Evolutionary conservation across 1,140 invertebrate species (phyloP).

Genomic region (Mactra quadrangularis): DNA sequence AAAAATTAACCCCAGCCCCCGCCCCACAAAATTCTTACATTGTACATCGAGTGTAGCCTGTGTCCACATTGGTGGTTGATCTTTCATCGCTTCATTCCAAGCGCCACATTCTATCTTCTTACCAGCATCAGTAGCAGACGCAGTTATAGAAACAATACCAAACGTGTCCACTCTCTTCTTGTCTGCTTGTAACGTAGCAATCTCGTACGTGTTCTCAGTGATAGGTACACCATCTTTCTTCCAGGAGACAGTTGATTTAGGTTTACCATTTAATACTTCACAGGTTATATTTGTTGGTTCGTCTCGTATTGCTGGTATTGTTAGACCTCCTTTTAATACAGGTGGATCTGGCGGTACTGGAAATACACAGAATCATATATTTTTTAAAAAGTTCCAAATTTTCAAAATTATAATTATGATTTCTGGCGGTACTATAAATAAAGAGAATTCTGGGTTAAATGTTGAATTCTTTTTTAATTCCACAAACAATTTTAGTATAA

Average conservation of each 20-base stretch:
- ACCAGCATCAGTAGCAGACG: constrained; percentile 94
- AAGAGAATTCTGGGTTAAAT: too few species aligned
- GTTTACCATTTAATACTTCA: constrained; percentile 94
- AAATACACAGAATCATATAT: too few species aligned
- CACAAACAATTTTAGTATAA: too few species aligned
- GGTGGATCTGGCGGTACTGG: constrained; percentile 94
- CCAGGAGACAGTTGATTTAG: constrained; percentile 89
- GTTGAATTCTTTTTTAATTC: too few species aligned
- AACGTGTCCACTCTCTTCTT: constrained; percentile 89
- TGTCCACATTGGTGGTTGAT: constrained; percentile 70
- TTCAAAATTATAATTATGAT: too few species aligned
- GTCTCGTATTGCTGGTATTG: constrained; percentile 92
- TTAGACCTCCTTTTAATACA: constrained; percentile 90
- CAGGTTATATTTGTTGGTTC: constrained; percentile 95
- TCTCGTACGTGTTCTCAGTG: constrained; percentile 63
- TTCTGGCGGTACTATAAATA: too few species aligned
- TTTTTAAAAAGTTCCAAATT: too few species aligned
- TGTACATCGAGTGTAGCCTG: constrained; percentile 81
- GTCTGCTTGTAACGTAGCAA: constrained; percentile 61
- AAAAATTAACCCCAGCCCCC: too few species aligned
- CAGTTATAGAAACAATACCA: constrained; percentile 89
- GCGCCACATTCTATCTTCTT: constrained; percentile 93
- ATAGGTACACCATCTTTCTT: constrained; percentile 64
- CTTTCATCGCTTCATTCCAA: constrained; percentile 79
- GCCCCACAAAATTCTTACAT: too few species aligned